phyloP scores from a whole-genome alignment of 2,113 vertebrate species.

The Chelonoidis abingdonii region DNA sequence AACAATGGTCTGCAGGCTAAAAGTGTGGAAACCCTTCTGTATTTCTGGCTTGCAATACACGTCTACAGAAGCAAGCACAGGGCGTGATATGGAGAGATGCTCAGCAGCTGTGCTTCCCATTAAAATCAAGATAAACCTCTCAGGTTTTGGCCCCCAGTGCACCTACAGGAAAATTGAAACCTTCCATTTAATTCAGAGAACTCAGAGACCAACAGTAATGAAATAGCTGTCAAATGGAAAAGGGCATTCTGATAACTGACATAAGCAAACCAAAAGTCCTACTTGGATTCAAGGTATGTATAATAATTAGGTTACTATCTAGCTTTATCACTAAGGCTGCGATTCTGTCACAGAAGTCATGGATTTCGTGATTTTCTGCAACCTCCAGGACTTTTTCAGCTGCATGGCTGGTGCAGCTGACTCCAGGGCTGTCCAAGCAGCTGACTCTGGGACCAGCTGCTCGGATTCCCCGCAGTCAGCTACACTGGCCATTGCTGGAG shows the following conservation, averaged over 20 bases:
- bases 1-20: neutral
- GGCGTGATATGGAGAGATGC: neutral
- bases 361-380: too few relatives aligned
- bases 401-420: too few relatives aligned
- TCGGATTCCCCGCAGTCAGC: too few relatives aligned
- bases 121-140: neutral
- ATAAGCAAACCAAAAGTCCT: neutral
- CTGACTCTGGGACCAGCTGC: too few relatives aligned
- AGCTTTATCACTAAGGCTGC: too few relatives aligned
- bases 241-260: neutral
- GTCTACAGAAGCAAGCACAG: neutral
- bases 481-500: too few relatives aligned
- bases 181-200: neutral
- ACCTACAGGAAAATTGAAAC: neutral
- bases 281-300: neutral
- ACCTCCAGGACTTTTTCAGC: too few relatives aligned
- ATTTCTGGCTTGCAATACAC: neutral
- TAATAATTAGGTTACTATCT: neutral
- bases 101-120: neutral
- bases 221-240: neutral
- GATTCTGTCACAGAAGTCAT: too few relatives aligned
- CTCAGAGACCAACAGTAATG: neutral
- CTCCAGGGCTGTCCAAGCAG: too few relatives aligned
- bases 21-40: fast-evolving
- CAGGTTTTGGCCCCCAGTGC: fast-evolving